Percentiles rank a stretch among this genome's conserved stretches.
These are phyloP conservation scores for Dynastes tityus DNA, from an alignment of 2,888 invertebrate species.

Conservation along the genomic window DNA sequence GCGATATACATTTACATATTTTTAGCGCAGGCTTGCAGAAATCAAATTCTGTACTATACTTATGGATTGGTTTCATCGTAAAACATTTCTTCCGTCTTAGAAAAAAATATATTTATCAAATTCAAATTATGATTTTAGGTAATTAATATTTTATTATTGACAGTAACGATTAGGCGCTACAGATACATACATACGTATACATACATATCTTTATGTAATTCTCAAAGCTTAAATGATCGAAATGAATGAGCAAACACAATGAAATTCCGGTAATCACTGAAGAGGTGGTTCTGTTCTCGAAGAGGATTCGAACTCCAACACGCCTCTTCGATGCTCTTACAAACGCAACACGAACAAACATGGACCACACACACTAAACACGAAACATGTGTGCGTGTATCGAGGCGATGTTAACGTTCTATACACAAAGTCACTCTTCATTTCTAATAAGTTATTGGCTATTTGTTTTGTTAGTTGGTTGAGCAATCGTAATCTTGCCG, in stretches of 20 bases:
- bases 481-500: conserved; percentile 41
- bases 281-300: conserved; percentile 38
- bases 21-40: too few species aligned
- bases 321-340: conserved; percentile 49
- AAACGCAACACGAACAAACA: conserved; percentile 24
- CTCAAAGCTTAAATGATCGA: neutral
- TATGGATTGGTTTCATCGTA: too few species aligned
- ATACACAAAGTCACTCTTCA: conserved; percentile 38
- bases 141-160: too few species aligned
- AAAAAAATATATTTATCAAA: too few species aligned
- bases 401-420: neutral
- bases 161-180: neutral
- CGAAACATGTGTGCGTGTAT: conserved; percentile 34
- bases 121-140: too few species aligned
- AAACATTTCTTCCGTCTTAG: too few species aligned
- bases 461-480: conserved; percentile 46
- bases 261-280: conserved; percentile 27
- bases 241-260: conserved; percentile 16
- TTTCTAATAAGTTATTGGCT: conserved; percentile 47
- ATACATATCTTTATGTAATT: neutral
- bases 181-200: neutral
- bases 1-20: too few species aligned
- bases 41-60: too few species aligned
- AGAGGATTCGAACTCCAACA: conserved; percentile 34
- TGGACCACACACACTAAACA: conserved; percentile 43